A percentile compares a stretch with the other conserved stretches of the same genome.
These are phyloP conservation scores for Myiagra hebetior DNA, from an alignment of 2,113 vertebrate genomes.

Conservation along the genomic window DNA sequence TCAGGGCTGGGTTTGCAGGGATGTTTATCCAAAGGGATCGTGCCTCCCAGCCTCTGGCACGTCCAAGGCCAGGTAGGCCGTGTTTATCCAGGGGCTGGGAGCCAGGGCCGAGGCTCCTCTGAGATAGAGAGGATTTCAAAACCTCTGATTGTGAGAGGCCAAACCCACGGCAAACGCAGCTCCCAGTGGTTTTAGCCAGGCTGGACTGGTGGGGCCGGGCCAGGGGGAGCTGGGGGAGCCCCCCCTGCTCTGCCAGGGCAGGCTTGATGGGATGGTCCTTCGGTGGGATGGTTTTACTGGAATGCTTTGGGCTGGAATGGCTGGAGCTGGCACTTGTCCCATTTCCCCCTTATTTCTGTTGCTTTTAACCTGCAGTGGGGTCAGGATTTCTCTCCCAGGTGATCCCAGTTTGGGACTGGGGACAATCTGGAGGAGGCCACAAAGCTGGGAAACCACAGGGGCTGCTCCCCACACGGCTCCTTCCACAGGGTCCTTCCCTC, in stretches of 20 bases:
- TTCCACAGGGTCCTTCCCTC: background rate
- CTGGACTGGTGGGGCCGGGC: background rate
- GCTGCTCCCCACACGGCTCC: fast-evolving
- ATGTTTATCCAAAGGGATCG: background rate
- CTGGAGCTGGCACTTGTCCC: background rate
- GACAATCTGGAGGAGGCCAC: background rate
- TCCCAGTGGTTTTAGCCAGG: background rate
- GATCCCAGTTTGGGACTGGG: background rate
- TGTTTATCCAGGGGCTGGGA: constrained; percentile 41
- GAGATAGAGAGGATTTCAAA: background rate
- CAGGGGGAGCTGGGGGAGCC: background rate
- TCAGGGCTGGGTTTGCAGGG: background rate
- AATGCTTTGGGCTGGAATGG: background rate
- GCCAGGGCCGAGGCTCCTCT: background rate
- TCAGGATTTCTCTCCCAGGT: background rate
- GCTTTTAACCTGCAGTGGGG: background rate
- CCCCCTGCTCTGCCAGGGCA: fast-evolving
- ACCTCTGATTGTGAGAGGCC: background rate
- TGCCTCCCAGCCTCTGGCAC: background rate
- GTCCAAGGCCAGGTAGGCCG: background rate
- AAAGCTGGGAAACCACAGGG: background rate
- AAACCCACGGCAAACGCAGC: background rate
- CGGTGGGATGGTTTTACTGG: background rate
- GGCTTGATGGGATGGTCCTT: background rate
- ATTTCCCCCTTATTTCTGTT: background rate